These are phyloP conservation scores for Suillia variegata DNA, from an alignment of 2,888 invertebrate species.

Conservation along the genomic window DNA sequence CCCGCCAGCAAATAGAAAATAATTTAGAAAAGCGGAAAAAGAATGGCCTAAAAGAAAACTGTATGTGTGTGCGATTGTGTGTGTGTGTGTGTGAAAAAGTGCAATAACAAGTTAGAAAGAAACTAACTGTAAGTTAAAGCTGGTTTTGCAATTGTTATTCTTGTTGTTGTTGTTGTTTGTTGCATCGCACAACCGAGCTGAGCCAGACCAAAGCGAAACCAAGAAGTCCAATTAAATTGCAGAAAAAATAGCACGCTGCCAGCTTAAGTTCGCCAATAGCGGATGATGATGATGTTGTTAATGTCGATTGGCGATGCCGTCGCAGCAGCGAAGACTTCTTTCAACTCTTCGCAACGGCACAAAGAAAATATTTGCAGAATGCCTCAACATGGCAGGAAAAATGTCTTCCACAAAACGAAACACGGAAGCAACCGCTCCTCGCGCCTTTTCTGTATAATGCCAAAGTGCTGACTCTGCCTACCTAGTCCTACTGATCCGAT, in stretches of 20 bases:
- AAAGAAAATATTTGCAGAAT: not conserved
- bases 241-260: not conserved
- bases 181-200: too few relatives aligned
- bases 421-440: not conserved
- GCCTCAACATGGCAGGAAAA: not conserved
- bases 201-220: too few relatives aligned
- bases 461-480: not conserved
- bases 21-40: not conserved
- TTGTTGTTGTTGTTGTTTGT: too few relatives aligned
- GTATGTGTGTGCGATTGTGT: too few relatives aligned
- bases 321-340: not conserved
- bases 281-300: not conserved
- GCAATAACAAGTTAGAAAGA: not conserved
- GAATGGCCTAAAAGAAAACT: not conserved
- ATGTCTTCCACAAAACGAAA: not conserved
- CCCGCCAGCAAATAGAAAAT: not conserved
- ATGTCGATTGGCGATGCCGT: not conserved
- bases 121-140: conserved; percentile 18
- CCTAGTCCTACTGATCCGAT: not conserved
- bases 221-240: conserved; percentile 19
- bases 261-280: not conserved
- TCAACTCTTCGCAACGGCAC: not conserved
- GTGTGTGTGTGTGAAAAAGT: not conserved
- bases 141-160: conserved; percentile 23
- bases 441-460: not conserved